Percentiles rank a stretch among this genome's conserved stretches.
Evolutionary conservation across 2,888 invertebrate species (phyloP).

Genomic region (Agapetus fuscipes): DNA sequence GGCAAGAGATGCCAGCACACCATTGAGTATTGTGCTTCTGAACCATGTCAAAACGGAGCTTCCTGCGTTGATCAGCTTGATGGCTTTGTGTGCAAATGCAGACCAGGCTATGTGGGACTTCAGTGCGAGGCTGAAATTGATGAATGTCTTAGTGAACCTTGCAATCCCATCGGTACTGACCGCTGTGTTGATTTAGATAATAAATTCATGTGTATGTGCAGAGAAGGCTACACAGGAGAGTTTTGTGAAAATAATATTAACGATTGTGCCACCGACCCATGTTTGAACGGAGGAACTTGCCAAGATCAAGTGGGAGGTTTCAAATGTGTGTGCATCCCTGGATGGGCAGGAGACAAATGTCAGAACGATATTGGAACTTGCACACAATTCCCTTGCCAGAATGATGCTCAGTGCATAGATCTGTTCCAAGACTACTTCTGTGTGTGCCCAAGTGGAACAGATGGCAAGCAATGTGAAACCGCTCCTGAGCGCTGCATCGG

Average conservation of each 20-base stretch:
- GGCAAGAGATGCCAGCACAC: conserved; percentile 90
- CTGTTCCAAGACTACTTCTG: conserved; percentile 87
- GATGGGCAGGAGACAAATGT: conserved; percentile 81
- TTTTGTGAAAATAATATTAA: conserved; percentile 80
- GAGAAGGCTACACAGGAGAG: conserved; percentile 77
- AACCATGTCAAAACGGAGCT: conserved; percentile 89
- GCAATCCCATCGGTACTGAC: conserved; percentile 83
- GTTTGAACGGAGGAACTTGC: conserved; percentile 82
- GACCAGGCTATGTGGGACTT: conserved; percentile 85
- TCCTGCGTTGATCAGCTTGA: conserved; percentile 80
- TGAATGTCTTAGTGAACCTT: conserved; percentile 85
- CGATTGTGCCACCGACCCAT: conserved; percentile 78
- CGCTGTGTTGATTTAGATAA: conserved; percentile 83
- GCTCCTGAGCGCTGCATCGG: conserved; percentile 92
- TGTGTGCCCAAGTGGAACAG: conserved; percentile 91
- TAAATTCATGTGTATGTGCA: conserved; percentile 78
- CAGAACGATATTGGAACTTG: conserved; percentile 85
- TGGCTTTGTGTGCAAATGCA: conserved; percentile 86
- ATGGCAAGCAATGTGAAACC: conserved; percentile 94
- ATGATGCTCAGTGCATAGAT: conserved; percentile 84
- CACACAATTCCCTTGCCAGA: conserved; percentile 79
- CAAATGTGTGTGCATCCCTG: conserved; percentile 71
- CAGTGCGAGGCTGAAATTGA: conserved; percentile 91
- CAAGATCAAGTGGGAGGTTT: conserved; percentile 77
- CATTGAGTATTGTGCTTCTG: conserved; percentile 82